Conservation (phyloP, 2,797 vertebrate species). For the Sebastes vulpes region DNA sequence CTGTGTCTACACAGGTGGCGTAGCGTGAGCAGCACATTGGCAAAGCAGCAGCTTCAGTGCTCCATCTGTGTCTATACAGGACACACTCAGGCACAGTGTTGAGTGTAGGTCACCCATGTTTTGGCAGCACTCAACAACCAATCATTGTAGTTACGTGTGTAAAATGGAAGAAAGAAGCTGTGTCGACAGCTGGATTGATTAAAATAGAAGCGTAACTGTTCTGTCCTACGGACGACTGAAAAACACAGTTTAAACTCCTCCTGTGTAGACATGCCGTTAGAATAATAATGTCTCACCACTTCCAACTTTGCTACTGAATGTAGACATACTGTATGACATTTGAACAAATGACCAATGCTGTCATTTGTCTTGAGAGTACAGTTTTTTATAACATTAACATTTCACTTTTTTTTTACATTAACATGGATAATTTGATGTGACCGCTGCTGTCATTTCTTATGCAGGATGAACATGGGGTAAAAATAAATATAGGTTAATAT, state of each 20-base stretch:
- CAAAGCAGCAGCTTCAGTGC: not conserved
- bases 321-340: not conserved
- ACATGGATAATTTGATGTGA: not conserved
- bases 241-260: not conserved
- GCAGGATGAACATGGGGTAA: not conserved
- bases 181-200: not conserved
- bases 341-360: not conserved
- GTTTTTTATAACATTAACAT: not conserved
- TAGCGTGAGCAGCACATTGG: not conserved
- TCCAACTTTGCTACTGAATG: not conserved
- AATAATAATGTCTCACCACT: not conserved
- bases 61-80: not conserved
- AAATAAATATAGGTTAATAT: not conserved
- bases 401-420: not conserved
- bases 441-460: not conserved
- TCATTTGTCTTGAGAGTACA: not conserved
- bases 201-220: not conserved
- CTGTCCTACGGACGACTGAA: not conserved
- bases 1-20: not conserved
- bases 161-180: not conserved
- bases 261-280: not conserved
- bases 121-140: not conserved
- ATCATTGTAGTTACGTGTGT: not conserved
- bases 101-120: not conserved
- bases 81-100: not conserved